These are phyloP conservation scores for Gnathochromis pfefferi DNA, from an alignment of 2,113 vertebrate species.

Conservation along the genomic window DNA sequence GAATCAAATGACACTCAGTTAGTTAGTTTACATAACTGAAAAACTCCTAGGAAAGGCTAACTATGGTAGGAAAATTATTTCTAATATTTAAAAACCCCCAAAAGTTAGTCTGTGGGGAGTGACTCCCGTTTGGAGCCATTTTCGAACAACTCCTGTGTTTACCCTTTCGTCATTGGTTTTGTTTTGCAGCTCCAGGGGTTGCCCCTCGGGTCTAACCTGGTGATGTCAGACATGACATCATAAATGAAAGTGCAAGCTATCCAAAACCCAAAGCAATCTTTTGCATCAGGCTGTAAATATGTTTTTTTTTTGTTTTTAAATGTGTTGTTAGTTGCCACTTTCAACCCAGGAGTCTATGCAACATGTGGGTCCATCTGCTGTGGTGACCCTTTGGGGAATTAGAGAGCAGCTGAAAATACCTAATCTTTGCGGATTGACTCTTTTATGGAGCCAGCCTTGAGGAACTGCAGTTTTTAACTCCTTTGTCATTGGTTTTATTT, in stretches of 20 bases:
- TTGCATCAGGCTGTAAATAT: not conserved
- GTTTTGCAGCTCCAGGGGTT: not conserved
- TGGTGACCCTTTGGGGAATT: not conserved
- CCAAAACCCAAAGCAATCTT: not conserved
- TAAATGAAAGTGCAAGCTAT: not conserved
- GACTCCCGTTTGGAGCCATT: not conserved
- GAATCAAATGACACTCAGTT: not conserved
- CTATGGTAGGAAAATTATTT: not conserved
- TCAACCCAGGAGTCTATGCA: not conserved
- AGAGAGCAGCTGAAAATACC: not conserved
- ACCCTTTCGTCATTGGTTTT: not conserved
- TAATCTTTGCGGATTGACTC: not conserved
- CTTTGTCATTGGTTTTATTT: not conserved
- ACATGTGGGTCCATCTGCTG: not conserved
- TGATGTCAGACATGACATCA: not conserved
- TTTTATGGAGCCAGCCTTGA: not conserved
- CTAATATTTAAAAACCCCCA: not conserved
- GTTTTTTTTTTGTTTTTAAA: fast-evolving
- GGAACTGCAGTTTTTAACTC: not conserved
- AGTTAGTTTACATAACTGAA: not conserved
- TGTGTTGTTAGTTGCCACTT: not conserved
- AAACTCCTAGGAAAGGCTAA: not conserved
- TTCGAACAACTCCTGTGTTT: not conserved
- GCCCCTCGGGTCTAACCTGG: not conserved
- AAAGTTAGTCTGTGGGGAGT: not conserved